phyloP scores from a whole-genome alignment of 64 coral and sea anemone species.

The Actinia equina region DNA sequence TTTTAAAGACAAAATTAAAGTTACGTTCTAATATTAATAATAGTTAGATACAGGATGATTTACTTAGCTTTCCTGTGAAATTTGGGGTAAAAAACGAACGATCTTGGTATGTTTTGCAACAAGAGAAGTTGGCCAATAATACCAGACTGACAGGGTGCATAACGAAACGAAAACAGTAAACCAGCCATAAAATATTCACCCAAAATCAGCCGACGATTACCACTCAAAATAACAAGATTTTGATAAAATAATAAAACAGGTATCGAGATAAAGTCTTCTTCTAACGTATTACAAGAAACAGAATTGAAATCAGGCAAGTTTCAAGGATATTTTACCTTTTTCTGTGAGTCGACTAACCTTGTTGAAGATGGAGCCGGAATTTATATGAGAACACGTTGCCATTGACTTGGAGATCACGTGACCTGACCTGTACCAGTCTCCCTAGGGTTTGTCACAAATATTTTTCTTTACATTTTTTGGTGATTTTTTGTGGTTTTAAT shows the following conservation, averaged over 20 bases:
- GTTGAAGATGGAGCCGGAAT: conserved; percentile 16
- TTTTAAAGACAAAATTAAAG: not conserved
- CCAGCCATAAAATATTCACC: no score
- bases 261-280: no score
- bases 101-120: conserved; percentile 14
- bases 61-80: not conserved
- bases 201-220: no score
- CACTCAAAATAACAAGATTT: no score
- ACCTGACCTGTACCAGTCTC: conserved; percentile 29
- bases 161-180: no score
- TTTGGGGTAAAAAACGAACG: not conserved
- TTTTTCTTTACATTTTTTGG: not conserved
- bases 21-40: not conserved
- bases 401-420: conserved; percentile 25
- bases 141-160: conserved; percentile 21
- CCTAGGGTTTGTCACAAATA: conserved; percentile 22
- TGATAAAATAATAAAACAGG: no score
- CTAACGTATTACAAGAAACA: no score
- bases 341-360: no score
- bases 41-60: not conserved
- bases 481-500: not conserved
- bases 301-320: no score
- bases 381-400: conserved; percentile 26
- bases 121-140: conserved; percentile 24
- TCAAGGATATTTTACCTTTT: no score